A percentile compares a stretch with the other conserved stretches of the same genome.
Evolutionary conservation across 1,140 invertebrate species (phyloP).

Genomic region (Muscidifurax raptorellus): DNA sequence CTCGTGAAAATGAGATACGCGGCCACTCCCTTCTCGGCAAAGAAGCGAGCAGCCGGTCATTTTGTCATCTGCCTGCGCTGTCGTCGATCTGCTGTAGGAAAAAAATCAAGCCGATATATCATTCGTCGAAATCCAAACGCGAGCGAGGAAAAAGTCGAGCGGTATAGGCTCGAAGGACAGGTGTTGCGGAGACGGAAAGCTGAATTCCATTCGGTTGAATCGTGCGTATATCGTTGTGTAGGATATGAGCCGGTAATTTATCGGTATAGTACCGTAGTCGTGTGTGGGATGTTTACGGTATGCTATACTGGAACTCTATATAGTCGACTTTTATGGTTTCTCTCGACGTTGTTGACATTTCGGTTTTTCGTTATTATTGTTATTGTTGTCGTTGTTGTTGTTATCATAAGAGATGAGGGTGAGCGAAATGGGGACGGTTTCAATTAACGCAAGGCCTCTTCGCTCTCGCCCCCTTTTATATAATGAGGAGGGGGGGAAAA

Average conservation of each 20-base stretch:
- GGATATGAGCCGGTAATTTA: too few species aligned
- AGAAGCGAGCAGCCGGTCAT: neutral
- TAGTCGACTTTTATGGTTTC: neutral
- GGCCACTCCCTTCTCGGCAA: neutral
- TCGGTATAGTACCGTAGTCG: too few species aligned
- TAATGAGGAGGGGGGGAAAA: neutral
- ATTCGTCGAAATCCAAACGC: too few species aligned
- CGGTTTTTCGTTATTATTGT: too few species aligned
- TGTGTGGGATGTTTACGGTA: too few species aligned
- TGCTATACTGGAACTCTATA: too few species aligned
- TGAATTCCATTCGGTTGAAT: conserved; percentile 60
- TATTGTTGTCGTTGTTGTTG: neutral
- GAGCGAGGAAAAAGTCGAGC: too few species aligned
- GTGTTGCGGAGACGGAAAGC: conserved; percentile 52
- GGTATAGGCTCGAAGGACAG: too few species aligned
- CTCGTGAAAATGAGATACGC: neutral
- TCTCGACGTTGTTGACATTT: too few species aligned
- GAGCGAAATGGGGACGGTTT: neutral
- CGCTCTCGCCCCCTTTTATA: neutral
- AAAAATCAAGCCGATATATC: conserved; percentile 42
- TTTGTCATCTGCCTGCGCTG: neutral
- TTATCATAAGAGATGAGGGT: neutral
- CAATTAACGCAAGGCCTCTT: neutral
- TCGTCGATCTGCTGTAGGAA: conserved; percentile 42
- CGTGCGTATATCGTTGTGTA: too few species aligned